Conservation (phyloP, 2,888 invertebrate genomes). For the Ophion ventricosus region DNA sequence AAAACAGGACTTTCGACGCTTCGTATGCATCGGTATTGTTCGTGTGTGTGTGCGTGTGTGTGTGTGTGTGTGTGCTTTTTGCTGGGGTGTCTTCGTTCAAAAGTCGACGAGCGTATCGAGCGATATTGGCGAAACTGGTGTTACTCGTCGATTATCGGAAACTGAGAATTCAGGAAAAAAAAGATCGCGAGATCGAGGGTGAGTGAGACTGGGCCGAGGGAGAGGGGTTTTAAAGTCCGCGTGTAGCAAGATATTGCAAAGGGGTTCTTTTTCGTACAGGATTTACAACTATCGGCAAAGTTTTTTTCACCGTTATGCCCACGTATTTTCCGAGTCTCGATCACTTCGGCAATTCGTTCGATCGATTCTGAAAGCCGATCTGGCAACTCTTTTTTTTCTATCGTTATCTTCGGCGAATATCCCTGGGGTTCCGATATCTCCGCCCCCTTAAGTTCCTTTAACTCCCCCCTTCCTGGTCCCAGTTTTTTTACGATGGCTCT, state of each 20-base stretch:
- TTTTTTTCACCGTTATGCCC: slow-evolving; percentile 42
- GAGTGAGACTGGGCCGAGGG: slow-evolving; percentile 14
- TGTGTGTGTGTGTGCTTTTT: neutral
- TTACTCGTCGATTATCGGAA: slow-evolving; percentile 61
- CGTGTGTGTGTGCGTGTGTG: too few species aligned
- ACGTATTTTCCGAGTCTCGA: slow-evolving; percentile 49
- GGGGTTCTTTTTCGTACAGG: slow-evolving; percentile 48
- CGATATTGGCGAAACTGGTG: slow-evolving; percentile 57
- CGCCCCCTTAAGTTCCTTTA: neutral
- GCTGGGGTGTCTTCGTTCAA: slow-evolving; percentile 16
- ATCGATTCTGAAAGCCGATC: slow-evolving; percentile 50
- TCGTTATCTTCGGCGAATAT: slow-evolving; percentile 29
- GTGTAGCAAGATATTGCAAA: slow-evolving; percentile 49
- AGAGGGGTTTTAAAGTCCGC: slow-evolving; percentile 21
- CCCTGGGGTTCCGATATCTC: slow-evolving; percentile 40
- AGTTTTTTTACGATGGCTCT: neutral
- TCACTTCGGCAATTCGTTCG: slow-evolving; percentile 46
- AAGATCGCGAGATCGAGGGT: slow-evolving; percentile 35
- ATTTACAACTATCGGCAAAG: slow-evolving; percentile 63
- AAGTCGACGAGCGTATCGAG: slow-evolving; percentile 52
- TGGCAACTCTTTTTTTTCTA: slow-evolving; percentile 25
- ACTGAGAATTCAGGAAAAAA: slow-evolving; percentile 57
- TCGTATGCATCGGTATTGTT: slow-evolving; percentile 7
- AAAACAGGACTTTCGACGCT: slow-evolving; percentile 48
- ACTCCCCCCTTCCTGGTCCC: neutral